Conservation (phyloP, 2,797 vertebrate genomes). For the Discoglossus pictus region DNA sequence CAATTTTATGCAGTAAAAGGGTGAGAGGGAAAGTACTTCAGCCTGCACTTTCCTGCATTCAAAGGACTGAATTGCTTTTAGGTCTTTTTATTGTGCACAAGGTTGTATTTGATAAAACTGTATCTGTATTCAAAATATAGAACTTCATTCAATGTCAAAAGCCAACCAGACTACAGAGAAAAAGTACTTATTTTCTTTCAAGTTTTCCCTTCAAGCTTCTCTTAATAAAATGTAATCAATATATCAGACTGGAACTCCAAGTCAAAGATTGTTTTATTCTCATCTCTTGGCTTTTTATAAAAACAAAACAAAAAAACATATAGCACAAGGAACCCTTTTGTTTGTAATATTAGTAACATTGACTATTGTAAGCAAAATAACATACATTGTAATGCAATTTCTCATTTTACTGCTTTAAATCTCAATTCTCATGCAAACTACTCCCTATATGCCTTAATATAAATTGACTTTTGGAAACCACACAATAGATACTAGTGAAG, state of each 20-base stretch:
- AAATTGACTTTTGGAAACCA: background rate
- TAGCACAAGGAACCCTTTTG: constrained; percentile 29
- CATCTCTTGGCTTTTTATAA: constrained; percentile 37
- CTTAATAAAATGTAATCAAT: constrained; percentile 52
- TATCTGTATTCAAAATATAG: constrained; percentile 9
- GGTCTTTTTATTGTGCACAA: constrained; percentile 26
- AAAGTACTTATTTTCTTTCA: constrained; percentile 22
- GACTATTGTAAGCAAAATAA: background rate
- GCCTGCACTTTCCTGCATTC: constrained; percentile 15
- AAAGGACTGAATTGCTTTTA: constrained; percentile 40
- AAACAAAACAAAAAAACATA: constrained; percentile 50
- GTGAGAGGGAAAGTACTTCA: constrained; percentile 28
- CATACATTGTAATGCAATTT: constrained; percentile 1
- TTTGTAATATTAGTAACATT: constrained; percentile 16
- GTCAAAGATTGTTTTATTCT: constrained; percentile 3
- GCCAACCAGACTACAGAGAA: constrained; percentile 23
- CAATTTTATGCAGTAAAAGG: constrained; percentile 5
- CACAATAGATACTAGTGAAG: background rate
- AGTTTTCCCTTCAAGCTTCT: constrained; percentile 56
- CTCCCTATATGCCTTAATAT: background rate
- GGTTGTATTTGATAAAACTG: constrained; percentile 21
- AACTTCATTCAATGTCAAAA: constrained; percentile 24
- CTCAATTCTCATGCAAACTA: constrained; percentile 5
- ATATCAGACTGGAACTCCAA: constrained; percentile 42
- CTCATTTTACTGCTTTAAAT: background rate